Conservation (phyloP, 2,888 invertebrate genomes). For the Hoplodrina ambigua region DNA sequence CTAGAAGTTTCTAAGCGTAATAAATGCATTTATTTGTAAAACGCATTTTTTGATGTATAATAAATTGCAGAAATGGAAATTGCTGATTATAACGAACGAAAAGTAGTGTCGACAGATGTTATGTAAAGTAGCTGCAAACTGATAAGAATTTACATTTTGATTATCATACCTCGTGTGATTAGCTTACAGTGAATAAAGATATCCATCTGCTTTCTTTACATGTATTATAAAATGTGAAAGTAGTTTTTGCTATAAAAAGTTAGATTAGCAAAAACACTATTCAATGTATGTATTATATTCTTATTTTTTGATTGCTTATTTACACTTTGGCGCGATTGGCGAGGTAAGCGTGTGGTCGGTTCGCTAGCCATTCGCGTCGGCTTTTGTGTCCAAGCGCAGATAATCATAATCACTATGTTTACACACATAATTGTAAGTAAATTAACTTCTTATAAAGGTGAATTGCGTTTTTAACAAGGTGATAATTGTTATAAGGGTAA, state of each 20-base stretch:
- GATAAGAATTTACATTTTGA: background rate
- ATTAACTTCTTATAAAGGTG: constrained; percentile 1
- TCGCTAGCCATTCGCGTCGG: constrained; percentile 23
- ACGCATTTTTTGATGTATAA: background rate
- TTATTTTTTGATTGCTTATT: constrained; percentile 1
- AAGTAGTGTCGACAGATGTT: constrained; percentile 3
- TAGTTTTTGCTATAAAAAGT: background rate
- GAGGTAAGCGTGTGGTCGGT: constrained; percentile 7
- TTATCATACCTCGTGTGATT: background rate
- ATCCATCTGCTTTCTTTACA: background rate
- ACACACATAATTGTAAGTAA: constrained; percentile 7
- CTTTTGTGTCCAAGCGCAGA: background rate
- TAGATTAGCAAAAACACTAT: background rate
- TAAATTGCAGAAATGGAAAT: background rate
- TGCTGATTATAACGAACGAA: background rate
- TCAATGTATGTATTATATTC: constrained; percentile 1
- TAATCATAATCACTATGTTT: constrained; percentile 15
- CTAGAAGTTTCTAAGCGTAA: background rate
- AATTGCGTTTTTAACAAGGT: constrained; percentile 1
- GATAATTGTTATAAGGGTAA: too few relatives aligned
- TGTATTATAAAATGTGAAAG: background rate
- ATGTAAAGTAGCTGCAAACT: constrained; percentile 4
- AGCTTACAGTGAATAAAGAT: background rate
- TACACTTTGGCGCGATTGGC: constrained; percentile 9
- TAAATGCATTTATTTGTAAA: background rate